phyloP scores from a whole-genome alignment of 2,113 vertebrate species.

The Lates calcarifer region DNA sequence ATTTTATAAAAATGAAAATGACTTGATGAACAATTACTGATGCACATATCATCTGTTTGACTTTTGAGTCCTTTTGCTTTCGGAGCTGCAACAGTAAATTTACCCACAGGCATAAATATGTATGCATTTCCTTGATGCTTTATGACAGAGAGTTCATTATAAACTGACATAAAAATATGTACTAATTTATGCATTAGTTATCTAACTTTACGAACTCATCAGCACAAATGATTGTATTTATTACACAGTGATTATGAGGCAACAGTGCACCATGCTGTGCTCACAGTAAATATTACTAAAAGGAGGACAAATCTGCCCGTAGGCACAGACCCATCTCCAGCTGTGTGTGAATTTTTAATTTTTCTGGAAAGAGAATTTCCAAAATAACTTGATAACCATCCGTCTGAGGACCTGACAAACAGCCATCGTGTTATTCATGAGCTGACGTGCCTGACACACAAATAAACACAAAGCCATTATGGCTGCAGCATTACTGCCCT shows the following conservation, averaged over 20 bases:
- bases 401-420: not conserved
- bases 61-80: not conserved
- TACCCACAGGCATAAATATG: too few relatives aligned
- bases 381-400: slow-evolving; percentile 5
- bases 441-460: too few relatives aligned
- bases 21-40: not conserved
- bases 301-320: slow-evolving; percentile 37
- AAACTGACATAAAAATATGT: not conserved
- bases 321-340: slow-evolving; percentile 31
- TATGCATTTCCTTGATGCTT: not conserved
- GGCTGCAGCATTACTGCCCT: too few relatives aligned
- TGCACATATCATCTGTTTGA: not conserved
- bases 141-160: too few relatives aligned
- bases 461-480: too few relatives aligned
- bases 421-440: not conserved
- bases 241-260: slow-evolving; percentile 25
- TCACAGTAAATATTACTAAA: slow-evolving; percentile 33
- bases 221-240: slow-evolving; percentile 2
- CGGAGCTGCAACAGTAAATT: too few relatives aligned
- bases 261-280: slow-evolving; percentile 16
- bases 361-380: slow-evolving; percentile 16
- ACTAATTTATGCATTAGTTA: slow-evolving; percentile 52
- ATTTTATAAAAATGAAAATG: not conserved
- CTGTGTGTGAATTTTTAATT: slow-evolving; percentile 29
- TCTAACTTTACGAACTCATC: slow-evolving; percentile 40